phyloP scores from a whole-genome alignment of 37 sponge, comb jelly and placozoan species.

The Diacarnus erythraeanus region DNA sequence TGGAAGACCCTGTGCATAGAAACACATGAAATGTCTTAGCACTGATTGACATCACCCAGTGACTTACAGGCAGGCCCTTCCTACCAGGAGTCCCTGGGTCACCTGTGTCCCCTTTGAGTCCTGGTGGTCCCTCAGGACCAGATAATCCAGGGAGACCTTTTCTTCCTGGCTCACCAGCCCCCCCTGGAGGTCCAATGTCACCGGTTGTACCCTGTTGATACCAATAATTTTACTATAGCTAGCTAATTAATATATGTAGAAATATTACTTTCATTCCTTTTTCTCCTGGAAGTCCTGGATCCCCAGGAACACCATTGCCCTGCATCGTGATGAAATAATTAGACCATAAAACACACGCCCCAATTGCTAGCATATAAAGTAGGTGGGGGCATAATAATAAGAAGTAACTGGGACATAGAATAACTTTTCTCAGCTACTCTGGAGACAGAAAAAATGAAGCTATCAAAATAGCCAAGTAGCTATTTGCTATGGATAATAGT shows the following conservation, averaged over 20 bases:
- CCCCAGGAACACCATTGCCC: background rate
- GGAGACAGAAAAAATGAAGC: no score
- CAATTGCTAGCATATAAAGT: no score
- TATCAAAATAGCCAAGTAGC: no score
- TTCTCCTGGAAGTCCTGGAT: constrained; percentile 1
- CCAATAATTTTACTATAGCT: background rate
- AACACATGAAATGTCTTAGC: constrained; percentile 9
- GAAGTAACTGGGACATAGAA: background rate
- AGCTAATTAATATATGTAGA: background rate
- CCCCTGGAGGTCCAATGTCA: background rate
- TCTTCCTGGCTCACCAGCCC: background rate
- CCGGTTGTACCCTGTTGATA: background rate
- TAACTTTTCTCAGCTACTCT: background rate
- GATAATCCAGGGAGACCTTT: constrained; percentile 15
- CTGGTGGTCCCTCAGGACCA: constrained; percentile 8
- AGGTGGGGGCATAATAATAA: background rate
- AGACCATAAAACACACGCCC: no score
- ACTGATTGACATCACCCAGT: background rate
- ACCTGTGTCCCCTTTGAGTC: constrained; percentile 6
- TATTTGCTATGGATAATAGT: no score
- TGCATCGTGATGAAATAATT: no score
- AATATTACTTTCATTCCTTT: background rate
- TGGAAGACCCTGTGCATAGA: constrained; percentile 26
- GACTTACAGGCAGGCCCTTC: constrained; percentile 21
- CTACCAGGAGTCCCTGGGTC: constrained; percentile 1